phyloP scores from a whole-genome alignment of 1,140 invertebrate genomes.

The Magallana gigas region DNA sequence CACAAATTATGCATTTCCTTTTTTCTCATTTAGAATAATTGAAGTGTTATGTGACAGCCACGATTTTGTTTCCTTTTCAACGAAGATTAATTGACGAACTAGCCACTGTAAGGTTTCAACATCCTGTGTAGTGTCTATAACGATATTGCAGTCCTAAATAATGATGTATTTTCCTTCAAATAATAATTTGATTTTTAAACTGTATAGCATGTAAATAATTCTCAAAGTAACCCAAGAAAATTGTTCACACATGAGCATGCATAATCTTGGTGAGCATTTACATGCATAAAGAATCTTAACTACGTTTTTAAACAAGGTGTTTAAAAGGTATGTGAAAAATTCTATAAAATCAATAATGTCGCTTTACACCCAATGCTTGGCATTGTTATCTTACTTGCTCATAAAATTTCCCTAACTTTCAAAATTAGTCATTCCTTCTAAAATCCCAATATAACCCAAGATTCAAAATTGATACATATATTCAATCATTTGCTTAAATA shows the following conservation, averaged over 20 bases:
- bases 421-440: too few species aligned
- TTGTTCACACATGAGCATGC: too few species aligned
- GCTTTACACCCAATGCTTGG: too few species aligned
- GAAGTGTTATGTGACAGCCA: background rate
- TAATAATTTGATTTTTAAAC: background rate
- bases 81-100: background rate
- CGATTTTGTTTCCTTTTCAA: background rate
- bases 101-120: background rate
- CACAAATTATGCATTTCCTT: background rate
- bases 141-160: background rate
- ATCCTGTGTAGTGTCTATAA: background rate
- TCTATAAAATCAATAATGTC: conserved; percentile 12
- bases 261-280: background rate
- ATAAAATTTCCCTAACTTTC: too few species aligned
- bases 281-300: background rate
- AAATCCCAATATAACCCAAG: too few species aligned
- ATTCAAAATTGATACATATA: too few species aligned
- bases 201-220: too few species aligned
- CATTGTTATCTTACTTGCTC: too few species aligned
- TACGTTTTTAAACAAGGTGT: background rate
- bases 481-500: too few species aligned
- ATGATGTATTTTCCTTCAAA: too few species aligned
- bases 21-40: background rate
- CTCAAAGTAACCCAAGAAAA: too few species aligned
- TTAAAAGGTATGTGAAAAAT: background rate